These are phyloP conservation scores for Cetoscarus ocellatus DNA, from an alignment of 2,797 vertebrate genomes.

Conservation along the genomic window DNA sequence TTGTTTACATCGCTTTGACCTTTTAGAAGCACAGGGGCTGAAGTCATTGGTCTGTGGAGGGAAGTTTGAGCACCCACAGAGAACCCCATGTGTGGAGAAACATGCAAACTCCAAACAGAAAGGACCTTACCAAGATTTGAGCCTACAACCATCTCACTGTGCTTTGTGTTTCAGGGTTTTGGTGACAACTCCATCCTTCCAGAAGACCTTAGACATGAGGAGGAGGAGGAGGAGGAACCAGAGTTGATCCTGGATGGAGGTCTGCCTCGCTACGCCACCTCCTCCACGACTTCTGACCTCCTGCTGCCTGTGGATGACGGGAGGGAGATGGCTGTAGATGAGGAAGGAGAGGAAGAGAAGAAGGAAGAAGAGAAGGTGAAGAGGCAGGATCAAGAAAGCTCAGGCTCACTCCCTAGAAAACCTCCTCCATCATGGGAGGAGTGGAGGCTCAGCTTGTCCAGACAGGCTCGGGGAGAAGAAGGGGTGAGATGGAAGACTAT, in stretches of 20 bases:
- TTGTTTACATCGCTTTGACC: too few species aligned
- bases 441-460: conserved; percentile 49
- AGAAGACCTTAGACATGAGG: conserved; percentile 66
- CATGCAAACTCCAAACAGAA: too few species aligned
- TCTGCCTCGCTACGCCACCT: conserved; percentile 72
- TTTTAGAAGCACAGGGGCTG: too few species aligned
- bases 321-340: conserved; percentile 92
- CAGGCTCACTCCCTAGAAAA: conserved; percentile 35
- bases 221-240: conserved; percentile 89
- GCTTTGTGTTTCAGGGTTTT: conserved; percentile 79
- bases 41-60: too few species aligned
- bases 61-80: too few species aligned
- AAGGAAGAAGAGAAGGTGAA: conserved; percentile 25
- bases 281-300: conserved; percentile 53
- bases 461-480: conserved; percentile 25
- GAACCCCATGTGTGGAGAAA: too few species aligned
- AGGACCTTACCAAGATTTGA: too few species aligned
- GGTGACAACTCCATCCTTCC: conserved; percentile 80
- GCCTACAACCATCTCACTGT: not conserved
- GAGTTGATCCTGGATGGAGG: conserved; percentile 84
- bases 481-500: conserved; percentile 49
- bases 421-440: conserved; percentile 74
- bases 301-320: conserved; percentile 68
- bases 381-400: conserved; percentile 16
- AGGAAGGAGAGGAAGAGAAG: conserved; percentile 76